Evolutionary conservation across 2,113 vertebrate genomes (phyloP).

Genomic region (Aplodontia rufa): DNA sequence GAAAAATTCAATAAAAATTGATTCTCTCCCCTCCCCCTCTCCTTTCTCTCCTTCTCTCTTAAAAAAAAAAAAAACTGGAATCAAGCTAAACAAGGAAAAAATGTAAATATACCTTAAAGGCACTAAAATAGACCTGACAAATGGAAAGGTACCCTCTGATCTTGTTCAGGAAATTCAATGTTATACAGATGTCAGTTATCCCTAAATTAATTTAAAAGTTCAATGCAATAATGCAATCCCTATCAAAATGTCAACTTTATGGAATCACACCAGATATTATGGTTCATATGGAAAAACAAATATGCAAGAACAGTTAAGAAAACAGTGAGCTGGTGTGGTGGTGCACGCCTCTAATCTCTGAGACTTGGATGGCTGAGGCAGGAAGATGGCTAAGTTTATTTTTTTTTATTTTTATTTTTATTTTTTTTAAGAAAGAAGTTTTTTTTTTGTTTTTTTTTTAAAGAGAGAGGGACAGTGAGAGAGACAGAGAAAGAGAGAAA

Average conservation of each 20-base stretch:
- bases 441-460: no score
- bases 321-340: no score
- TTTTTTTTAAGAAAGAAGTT: no score
- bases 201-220: not conserved
- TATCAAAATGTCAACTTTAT: conserved; percentile 9
- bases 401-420: no score
- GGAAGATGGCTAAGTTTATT: no score
- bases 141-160: not conserved
- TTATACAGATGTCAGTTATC: not conserved
- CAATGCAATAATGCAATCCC: not conserved
- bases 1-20: no score
- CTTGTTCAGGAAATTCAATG: not conserved
- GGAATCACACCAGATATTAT: not conserved
- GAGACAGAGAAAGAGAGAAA: no score
- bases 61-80: not conserved
- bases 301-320: no score
- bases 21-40: no score
- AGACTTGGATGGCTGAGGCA: not conserved
- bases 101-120: not conserved
- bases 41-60: no score
- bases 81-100: not conserved
- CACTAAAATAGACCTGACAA: not conserved
- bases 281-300: not conserved
- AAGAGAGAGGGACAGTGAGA: no score
- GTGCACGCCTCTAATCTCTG: no score